Evolutionary conservation across 2,888 invertebrate species (phyloP).

Genomic region (Calliphora vomitoria): DNA sequence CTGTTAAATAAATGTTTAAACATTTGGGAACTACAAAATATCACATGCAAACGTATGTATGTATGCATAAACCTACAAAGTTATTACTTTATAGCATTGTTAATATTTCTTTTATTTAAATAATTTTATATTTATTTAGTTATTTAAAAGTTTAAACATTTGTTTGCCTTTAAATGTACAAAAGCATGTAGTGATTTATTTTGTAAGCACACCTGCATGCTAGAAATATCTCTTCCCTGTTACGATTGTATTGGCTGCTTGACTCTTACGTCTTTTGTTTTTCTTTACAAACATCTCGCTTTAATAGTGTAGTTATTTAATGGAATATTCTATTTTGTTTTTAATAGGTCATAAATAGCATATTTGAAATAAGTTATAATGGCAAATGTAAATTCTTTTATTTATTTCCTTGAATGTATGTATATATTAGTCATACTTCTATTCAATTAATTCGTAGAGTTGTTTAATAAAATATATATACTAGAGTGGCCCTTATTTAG

Average conservation of each 20-base stretch:
- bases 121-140: constrained; percentile 27
- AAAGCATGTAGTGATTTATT: constrained; percentile 59
- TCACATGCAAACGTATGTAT: background rate
- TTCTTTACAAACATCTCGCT: background rate
- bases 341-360: constrained; percentile 4
- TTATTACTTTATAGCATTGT: constrained; percentile 14
- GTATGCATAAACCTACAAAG: background rate
- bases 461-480: no score
- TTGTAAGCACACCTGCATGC: constrained; percentile 65
- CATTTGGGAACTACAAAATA: constrained; percentile 20
- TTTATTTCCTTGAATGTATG: background rate
- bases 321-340: constrained; percentile 12
- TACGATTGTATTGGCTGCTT: background rate
- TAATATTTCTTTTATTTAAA: constrained; percentile 14
- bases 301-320: constrained; percentile 18
- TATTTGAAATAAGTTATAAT: constrained; percentile 19
- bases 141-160: constrained; percentile 17
- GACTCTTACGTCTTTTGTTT: constrained; percentile 51
- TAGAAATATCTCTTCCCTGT: constrained; percentile 36
- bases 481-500: no score
- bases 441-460: background rate
- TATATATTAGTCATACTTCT: background rate
- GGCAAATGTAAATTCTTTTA: constrained; percentile 1
- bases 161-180: constrained; percentile 16
- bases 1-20: background rate